Evolutionary conservation across 2,113 vertebrate genomes (phyloP).

Genomic region (Dendrocopos noguchii): DNA sequence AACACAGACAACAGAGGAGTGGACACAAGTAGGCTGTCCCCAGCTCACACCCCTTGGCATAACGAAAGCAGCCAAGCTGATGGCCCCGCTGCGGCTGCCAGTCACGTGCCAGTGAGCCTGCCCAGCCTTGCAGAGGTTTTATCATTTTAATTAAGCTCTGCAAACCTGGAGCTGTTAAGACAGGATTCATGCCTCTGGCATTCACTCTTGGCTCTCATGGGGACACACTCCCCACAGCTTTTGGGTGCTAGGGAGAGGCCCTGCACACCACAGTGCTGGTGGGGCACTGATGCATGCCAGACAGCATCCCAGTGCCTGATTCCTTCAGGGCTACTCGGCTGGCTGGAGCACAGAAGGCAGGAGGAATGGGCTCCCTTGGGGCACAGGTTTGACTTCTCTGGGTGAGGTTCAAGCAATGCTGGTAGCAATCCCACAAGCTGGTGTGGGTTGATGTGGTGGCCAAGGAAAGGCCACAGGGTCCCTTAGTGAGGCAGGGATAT

Average conservation of each 20-base stretch:
- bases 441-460: background rate
- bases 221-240: accelerated
- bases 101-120: slow-evolving; percentile 41
- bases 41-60: accelerated
- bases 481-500: accelerated
- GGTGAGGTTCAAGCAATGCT: background rate
- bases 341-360: accelerated
- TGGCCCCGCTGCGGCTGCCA: accelerated
- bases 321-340: background rate
- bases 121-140: slow-evolving; percentile 37
- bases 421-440: background rate
- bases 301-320: background rate
- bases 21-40: background rate
- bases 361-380: background rate
- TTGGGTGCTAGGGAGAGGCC: background rate
- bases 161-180: slow-evolving; percentile 37
- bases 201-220: background rate
- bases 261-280: background rate
- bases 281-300: accelerated
- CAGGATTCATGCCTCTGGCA: slow-evolving; percentile 65
- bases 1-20: background rate
- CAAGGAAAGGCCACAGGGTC: background rate
- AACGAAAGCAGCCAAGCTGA: accelerated
- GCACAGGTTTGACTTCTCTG: background rate
- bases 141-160: slow-evolving; percentile 63